These are phyloP conservation scores for Sabatieria punctata DNA, from an alignment of 2,888 invertebrate genomes.

Conservation along the genomic window DNA sequence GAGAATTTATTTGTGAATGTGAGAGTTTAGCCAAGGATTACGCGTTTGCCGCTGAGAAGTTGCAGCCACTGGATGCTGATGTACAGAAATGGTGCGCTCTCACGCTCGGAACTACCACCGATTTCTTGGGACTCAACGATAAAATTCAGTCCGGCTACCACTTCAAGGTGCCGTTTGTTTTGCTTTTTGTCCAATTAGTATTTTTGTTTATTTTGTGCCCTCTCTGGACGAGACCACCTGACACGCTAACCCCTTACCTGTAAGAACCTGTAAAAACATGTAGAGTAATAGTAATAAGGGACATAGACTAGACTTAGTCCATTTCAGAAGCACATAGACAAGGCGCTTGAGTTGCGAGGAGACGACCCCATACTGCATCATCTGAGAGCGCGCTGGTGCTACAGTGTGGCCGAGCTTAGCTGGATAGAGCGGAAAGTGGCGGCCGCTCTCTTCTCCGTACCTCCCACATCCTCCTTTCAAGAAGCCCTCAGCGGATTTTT, in stretches of 20 bases:
- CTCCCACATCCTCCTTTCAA: conserved; percentile 45
- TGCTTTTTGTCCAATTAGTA: conserved; percentile 3
- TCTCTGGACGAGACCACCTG: too few species aligned
- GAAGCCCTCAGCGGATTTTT: conserved; percentile 43
- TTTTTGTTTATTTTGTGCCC: not conserved
- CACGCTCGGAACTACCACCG: conserved; percentile 45
- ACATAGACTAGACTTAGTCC: conserved; percentile 5
- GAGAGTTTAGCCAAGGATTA: conserved; percentile 43
- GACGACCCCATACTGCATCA: conserved; percentile 47
- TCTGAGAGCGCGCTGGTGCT: conserved; percentile 52
- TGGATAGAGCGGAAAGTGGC: conserved; percentile 53
- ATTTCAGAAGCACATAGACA: conserved; percentile 45
- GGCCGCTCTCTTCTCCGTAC: conserved; percentile 45
- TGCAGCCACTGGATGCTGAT: conserved; percentile 41
- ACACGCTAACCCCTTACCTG: too few species aligned
- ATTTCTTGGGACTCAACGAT: conserved; percentile 45
- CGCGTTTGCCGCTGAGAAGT: conserved; percentile 42
- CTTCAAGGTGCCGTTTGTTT: conserved; percentile 40
- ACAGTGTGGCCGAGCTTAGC: conserved; percentile 44
- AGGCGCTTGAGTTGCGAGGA: conserved; percentile 45
- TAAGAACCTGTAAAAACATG: too few species aligned
- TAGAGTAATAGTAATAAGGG: too few species aligned
- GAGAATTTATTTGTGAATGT: too few species aligned
- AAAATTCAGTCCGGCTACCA: conserved; percentile 47
- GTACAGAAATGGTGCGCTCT: conserved; percentile 56